Evolutionary conservation across 92 coral and sea anemone genomes (phyloP).

Genomic region (Zoanthus sansibaricus): DNA sequence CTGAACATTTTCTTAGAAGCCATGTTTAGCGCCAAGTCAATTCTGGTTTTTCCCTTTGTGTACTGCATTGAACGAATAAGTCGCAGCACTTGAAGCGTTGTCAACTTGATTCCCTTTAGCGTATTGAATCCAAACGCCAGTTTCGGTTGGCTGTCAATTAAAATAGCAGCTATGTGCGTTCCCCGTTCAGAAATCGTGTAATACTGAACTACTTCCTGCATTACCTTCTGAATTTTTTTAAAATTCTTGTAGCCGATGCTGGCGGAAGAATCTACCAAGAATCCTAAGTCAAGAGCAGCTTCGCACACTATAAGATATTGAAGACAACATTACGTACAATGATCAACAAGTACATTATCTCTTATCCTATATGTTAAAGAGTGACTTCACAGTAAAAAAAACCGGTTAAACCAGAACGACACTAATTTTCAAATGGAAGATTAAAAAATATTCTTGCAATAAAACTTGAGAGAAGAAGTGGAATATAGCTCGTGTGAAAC

Average conservation of each 20-base stretch:
- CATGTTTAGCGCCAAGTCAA: slow-evolving; percentile 76
- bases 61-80: slow-evolving; percentile 70
- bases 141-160: slow-evolving; percentile 59
- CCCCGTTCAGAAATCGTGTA: slow-evolving; percentile 74
- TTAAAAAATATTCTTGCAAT: no score
- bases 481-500: no score
- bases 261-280: slow-evolving; percentile 83
- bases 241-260: slow-evolving; percentile 78
- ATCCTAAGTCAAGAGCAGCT: slow-evolving; percentile 78
- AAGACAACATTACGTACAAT: no score
- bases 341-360: no score
- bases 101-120: slow-evolving; percentile 67
- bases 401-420: no score
- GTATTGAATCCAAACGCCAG: slow-evolving; percentile 76
- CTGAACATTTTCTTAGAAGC: slow-evolving; percentile 80
- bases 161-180: slow-evolving; percentile 74
- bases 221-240: slow-evolving; percentile 65
- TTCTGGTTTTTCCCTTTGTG: slow-evolving; percentile 71
- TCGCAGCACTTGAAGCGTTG: slow-evolving; percentile 64
- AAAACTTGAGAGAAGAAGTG: no score
- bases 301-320: slow-evolving; percentile 64
- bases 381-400: no score
- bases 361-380: no score
- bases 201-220: slow-evolving; percentile 65
- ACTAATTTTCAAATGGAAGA: no score